phyloP scores from a whole-genome alignment of 1,140 invertebrate species.

The Ericerus pela region DNA sequence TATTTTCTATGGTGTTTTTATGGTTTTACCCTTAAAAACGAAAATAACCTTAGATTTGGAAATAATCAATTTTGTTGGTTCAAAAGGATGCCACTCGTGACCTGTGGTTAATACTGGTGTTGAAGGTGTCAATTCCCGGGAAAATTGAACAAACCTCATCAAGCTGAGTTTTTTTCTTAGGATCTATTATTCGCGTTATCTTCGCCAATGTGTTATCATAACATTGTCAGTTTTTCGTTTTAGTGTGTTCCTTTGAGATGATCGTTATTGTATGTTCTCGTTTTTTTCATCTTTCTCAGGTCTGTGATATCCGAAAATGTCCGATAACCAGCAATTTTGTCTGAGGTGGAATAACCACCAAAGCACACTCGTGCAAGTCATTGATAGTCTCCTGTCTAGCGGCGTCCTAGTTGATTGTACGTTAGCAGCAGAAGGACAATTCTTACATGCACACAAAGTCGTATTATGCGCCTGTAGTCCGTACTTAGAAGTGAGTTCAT shows the following conservation, averaged over 20 bases:
- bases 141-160: too few relatives aligned
- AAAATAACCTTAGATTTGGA: too few relatives aligned
- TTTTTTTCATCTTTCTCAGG: conserved; percentile 1
- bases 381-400: conserved; percentile 35
- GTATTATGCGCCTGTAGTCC: conserved; percentile 40
- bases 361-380: conserved; percentile 37
- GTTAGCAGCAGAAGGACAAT: conserved; percentile 39
- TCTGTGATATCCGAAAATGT: conserved; percentile 18
- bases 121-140: too few relatives aligned
- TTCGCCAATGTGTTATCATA: too few relatives aligned
- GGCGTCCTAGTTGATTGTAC: conserved; percentile 40
- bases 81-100: too few relatives aligned
- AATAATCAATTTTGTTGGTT: too few relatives aligned
- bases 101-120: too few relatives aligned
- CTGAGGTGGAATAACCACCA: conserved; percentile 43
- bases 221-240: background rate
- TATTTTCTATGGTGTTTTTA: too few relatives aligned
- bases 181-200: too few relatives aligned
- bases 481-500: conserved; percentile 36
- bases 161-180: too few relatives aligned
- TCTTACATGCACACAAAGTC: conserved; percentile 39
- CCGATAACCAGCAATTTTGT: conserved; percentile 37
- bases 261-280: background rate
- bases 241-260: background rate
- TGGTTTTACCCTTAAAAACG: too few relatives aligned